Conservation (phyloP, 2,888 invertebrate genomes). For the Polyommatus icarus region DNA sequence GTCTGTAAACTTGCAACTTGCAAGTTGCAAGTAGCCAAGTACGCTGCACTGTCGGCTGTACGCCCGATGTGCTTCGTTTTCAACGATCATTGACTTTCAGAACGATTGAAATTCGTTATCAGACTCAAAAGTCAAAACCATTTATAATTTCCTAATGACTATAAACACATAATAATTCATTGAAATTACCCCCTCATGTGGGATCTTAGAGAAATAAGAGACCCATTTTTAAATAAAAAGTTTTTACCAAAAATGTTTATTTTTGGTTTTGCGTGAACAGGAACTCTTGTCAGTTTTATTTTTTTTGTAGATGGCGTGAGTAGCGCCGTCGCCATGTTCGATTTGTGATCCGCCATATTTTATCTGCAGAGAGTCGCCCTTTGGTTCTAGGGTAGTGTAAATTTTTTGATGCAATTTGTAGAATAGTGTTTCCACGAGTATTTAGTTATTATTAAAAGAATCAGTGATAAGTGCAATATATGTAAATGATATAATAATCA, state of each 20-base stretch:
- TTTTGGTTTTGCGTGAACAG: conserved; percentile 12
- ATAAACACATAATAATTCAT: too few species aligned
- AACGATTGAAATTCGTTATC: too few species aligned
- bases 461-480: conserved; percentile 67
- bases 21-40: too few species aligned
- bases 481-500: conserved; percentile 51
- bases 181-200: too few species aligned
- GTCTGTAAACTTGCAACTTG: too few species aligned
- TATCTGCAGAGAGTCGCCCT: conserved; percentile 69
- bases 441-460: conserved; percentile 60
- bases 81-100: too few species aligned
- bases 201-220: too few species aligned
- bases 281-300: conserved; percentile 30
- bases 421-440: conserved; percentile 70
- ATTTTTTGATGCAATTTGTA: conserved; percentile 62
- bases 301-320: conserved; percentile 56
- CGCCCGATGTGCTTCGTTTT: too few species aligned
- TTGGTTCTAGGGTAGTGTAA: conserved; percentile 66
- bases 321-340: conserved; percentile 66
- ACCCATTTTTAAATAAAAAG: too few species aligned
- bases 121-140: too few species aligned
- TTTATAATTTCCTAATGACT: too few species aligned
- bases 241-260: neutral
- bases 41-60: too few species aligned
- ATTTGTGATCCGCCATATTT: conserved; percentile 74